Conservation (phyloP, 2,797 vertebrate genomes). For the Decapterus maruadsi region DNA sequence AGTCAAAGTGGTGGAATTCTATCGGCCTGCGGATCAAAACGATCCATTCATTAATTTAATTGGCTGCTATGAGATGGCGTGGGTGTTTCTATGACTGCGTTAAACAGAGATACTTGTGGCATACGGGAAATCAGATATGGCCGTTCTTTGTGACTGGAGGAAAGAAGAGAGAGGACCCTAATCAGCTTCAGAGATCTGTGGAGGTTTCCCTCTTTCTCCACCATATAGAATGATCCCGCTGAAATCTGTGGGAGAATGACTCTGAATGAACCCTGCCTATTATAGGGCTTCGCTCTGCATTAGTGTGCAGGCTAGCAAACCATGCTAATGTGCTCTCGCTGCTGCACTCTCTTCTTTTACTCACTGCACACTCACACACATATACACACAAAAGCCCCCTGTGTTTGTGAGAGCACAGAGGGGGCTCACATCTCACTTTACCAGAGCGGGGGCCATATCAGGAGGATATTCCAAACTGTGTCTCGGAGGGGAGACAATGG, state of each 20-base stretch:
- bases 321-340: constrained; percentile 71
- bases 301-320: constrained; percentile 81
- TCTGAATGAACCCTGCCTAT: constrained; percentile 73
- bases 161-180: constrained; percentile 64
- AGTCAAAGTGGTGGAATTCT: constrained; percentile 65
- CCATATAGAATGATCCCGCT: constrained; percentile 80
- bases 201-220: constrained; percentile 55
- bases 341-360: constrained; percentile 48
- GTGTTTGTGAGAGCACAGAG: constrained; percentile 84
- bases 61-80: constrained; percentile 79
- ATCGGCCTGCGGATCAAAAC: constrained; percentile 68
- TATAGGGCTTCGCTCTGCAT: constrained; percentile 73
- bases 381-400: constrained; percentile 78
- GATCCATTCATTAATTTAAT: constrained; percentile 84
- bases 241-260: constrained; percentile 77
- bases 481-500: constrained; percentile 84
- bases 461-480: constrained; percentile 79
- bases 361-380: constrained; percentile 36
- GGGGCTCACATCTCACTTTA: constrained; percentile 90
- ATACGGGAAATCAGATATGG: constrained; percentile 79
- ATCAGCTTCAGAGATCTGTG: constrained; percentile 80
- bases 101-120: constrained; percentile 76
- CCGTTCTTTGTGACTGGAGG: constrained; percentile 67
- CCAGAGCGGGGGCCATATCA: constrained; percentile 81
- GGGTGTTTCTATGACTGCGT: constrained; percentile 73